phyloP scores from a whole-genome alignment of 1,140 invertebrate genomes.

The Drosophila subobscura region DNA sequence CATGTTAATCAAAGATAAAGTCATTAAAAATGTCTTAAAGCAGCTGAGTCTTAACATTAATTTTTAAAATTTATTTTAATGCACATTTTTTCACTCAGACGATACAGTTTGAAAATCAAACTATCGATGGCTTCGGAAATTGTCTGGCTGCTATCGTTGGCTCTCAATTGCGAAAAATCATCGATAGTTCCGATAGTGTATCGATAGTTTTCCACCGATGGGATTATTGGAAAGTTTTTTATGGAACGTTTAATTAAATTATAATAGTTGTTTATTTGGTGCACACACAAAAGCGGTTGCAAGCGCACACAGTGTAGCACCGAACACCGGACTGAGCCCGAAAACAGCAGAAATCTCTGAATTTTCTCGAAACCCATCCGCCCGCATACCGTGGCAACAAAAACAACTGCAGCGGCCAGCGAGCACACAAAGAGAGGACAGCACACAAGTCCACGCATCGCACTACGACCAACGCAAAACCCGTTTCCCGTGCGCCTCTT shows the following conservation, averaged over 20 bases:
- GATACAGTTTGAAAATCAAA: no score
- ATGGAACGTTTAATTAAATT: constrained; percentile 70
- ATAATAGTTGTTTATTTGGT: constrained; percentile 55
- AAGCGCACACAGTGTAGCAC: background rate
- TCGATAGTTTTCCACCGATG: constrained; percentile 5
- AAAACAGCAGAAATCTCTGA: constrained; percentile 5
- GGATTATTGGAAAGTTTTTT: constrained; percentile 70
- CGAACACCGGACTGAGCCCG: background rate
- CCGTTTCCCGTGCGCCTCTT: constrained; percentile 31
- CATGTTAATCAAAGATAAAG: no score
- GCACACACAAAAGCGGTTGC: constrained; percentile 16
- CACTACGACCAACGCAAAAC: constrained; percentile 41
- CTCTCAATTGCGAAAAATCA: background rate
- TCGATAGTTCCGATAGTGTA: background rate
- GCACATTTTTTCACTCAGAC: no score
- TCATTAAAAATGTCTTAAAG: no score
- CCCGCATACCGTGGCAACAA: constrained; percentile 1
- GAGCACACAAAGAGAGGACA: constrained; percentile 20
- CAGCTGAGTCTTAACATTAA: no score
- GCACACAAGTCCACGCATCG: constrained; percentile 10
- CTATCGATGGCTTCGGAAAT: no score
- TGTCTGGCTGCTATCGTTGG: no score
- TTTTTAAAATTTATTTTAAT: background rate
- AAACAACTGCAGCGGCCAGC: constrained; percentile 6
- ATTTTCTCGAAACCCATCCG: no score